Evolutionary conservation across 2,888 invertebrate species (phyloP).

Genomic region (Metopia argyrocephala): DNA sequence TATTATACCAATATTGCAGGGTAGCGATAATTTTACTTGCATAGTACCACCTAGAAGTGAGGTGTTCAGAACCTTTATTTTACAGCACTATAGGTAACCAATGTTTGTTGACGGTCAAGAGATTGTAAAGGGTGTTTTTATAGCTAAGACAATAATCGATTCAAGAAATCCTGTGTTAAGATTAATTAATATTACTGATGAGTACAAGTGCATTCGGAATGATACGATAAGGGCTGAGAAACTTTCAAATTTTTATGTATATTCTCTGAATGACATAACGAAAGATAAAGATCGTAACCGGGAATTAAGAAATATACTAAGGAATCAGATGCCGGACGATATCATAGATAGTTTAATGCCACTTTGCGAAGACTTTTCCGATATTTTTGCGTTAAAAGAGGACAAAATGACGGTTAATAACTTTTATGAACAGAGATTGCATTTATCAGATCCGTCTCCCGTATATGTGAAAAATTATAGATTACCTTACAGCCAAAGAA

Average conservation of each 20-base stretch:
- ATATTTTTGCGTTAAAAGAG: neutral
- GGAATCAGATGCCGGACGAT: neutral
- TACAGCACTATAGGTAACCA: neutral
- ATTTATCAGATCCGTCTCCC: neutral
- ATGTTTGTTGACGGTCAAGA: constrained; percentile 9
- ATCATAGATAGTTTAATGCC: neutral
- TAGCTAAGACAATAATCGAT: neutral
- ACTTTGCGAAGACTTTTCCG: neutral
- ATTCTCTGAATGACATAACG: neutral
- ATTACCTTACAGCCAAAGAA: neutral
- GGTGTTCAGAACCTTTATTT: constrained; percentile 5
- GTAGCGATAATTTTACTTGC: neutral
- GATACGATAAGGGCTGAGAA: neutral
- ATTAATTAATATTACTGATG: neutral
- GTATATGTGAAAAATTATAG: constrained; percentile 10
- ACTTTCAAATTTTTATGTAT: neutral
- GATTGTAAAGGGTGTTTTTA: neutral
- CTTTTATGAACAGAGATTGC: constrained; percentile 9
- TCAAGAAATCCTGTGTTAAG: neutral
- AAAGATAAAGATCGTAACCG: neutral
- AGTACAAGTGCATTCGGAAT: neutral
- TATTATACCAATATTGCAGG: neutral
- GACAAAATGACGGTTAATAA: constrained; percentile 12
- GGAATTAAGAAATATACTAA: neutral
- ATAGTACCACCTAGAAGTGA: constrained; percentile 19